These are phyloP conservation scores for Neostethus bicornis DNA, from an alignment of 2,797 vertebrate genomes.

Conservation along the genomic window DNA sequence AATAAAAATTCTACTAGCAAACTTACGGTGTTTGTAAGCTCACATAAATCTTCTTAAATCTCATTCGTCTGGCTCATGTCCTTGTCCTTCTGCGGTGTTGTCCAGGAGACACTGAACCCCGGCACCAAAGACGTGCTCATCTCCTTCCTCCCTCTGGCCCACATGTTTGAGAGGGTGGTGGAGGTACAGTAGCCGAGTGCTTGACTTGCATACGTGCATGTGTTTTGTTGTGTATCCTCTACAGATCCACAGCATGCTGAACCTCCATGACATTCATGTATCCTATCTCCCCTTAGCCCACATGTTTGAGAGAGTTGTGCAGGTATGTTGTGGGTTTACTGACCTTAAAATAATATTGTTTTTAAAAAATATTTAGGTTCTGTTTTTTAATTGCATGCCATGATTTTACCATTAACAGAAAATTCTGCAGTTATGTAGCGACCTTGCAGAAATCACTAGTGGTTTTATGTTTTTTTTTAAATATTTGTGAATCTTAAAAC, in stretches of 20 bases:
- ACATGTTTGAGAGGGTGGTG: constrained; percentile 95
- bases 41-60: too few relatives aligned
- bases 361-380: neutral
- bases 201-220: constrained; percentile 53
- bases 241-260: constrained; percentile 77
- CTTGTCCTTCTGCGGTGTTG: constrained; percentile 27
- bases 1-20: too few relatives aligned
- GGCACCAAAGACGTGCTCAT: constrained; percentile 85
- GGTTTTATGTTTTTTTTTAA: too few relatives aligned
- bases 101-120: constrained; percentile 66
- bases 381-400: neutral
- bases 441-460: neutral
- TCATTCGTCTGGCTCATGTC: constrained; percentile 7
- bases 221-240: constrained; percentile 70
- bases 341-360: constrained; percentile 6
- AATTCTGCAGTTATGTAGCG: neutral
- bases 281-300: constrained; percentile 86
- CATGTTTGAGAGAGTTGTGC: constrained; percentile 84
- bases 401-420: neutral
- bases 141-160: constrained; percentile 95
- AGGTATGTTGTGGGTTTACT: constrained; percentile 75
- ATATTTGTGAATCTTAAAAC: too few relatives aligned
- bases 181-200: constrained; percentile 81
- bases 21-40: too few relatives aligned
- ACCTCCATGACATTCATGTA: constrained; percentile 74